Conservation (phyloP, 1,140 invertebrate species). For the Euura lappo region DNA sequence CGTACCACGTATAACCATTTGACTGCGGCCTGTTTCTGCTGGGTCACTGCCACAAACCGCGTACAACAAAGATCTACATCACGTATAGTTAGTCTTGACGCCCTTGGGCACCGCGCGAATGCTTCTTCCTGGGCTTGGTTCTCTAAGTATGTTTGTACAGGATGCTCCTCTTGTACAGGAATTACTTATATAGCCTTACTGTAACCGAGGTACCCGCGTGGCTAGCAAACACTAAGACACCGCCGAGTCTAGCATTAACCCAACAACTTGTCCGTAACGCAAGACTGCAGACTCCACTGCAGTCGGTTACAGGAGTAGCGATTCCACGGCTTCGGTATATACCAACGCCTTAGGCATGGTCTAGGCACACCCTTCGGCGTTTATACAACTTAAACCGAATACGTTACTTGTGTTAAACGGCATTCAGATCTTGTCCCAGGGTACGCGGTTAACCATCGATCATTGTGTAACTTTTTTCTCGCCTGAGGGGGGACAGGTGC, state of each 20-base stretch:
- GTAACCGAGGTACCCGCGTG: neutral
- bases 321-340: neutral
- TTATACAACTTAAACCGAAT: neutral
- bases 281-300: neutral
- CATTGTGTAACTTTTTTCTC: neutral
- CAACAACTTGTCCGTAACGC: neutral
- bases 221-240: slow-evolving; percentile 7
- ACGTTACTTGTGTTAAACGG: neutral
- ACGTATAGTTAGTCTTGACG: neutral
- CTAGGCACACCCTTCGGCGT: neutral
- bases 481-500: neutral
- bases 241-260: neutral
- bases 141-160: slow-evolving; percentile 2
- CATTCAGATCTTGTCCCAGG: neutral
- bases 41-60: neutral
- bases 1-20: neutral
- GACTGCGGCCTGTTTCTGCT: neutral
- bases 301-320: neutral
- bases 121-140: neutral
- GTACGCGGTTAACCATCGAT: slow-evolving; percentile 1
- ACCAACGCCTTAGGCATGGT: neutral
- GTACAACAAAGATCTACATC: neutral
- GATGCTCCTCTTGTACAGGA: neutral
- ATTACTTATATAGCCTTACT: slow-evolving; percentile 1
- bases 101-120: neutral